phyloP scores from a whole-genome alignment of 2,888 invertebrate species.

The Agonopterix subpropinquella region DNA sequence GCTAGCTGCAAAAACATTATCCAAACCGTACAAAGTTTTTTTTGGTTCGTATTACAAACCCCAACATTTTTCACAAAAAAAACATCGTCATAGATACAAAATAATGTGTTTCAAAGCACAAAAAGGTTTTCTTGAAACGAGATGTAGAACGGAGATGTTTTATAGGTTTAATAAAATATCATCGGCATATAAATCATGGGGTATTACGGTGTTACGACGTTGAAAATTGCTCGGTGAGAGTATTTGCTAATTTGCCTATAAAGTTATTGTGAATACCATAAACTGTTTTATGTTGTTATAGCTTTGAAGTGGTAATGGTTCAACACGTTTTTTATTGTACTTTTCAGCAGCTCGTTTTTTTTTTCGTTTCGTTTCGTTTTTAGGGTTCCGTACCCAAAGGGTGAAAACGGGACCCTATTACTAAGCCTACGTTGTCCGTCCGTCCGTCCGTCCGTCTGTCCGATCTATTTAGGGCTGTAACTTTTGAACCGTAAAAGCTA shows the following conservation, averaged over 20 bases:
- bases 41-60: conserved; percentile 4
- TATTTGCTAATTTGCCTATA: conserved; percentile 37
- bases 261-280: conserved; percentile 11
- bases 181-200: conserved; percentile 52
- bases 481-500: no score
- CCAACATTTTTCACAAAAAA: conserved; percentile 29
- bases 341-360: neutral
- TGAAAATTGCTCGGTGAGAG: conserved; percentile 34
- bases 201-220: conserved; percentile 39
- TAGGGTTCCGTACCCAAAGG: no score
- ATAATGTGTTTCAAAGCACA: conserved; percentile 40
- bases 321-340: neutral
- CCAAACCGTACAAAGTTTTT: no score
- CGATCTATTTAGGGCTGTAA: no score
- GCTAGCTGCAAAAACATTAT: no score
- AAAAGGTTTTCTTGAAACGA: conserved; percentile 39
- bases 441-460: no score
- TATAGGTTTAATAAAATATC: conserved; percentile 59
- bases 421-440: no score
- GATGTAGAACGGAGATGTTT: conserved; percentile 38
- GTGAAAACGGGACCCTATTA: no score
- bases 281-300: neutral
- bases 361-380: no score
- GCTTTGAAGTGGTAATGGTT: neutral
- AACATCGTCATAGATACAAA: conserved; percentile 40